phyloP scores from a whole-genome alignment of 2,888 invertebrate genomes.

The Drepanosiphum platanoidis region DNA sequence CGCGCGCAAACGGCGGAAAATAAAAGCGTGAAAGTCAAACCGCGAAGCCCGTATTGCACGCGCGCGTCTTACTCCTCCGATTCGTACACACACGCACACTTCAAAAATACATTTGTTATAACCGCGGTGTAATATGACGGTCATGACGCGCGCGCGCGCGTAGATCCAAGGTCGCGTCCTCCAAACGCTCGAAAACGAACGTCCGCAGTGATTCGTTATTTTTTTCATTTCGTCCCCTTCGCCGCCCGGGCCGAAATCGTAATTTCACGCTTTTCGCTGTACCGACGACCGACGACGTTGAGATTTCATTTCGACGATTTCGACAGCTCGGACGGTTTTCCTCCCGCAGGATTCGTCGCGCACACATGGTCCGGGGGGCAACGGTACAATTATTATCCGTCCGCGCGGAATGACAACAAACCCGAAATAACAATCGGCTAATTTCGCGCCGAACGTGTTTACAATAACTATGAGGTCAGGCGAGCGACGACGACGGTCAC shows the following conservation, averaged over 20 bases:
- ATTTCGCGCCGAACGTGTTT: conserved; percentile 39
- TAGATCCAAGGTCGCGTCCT: conserved; percentile 19
- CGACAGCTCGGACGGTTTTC: too few relatives aligned
- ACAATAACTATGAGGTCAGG: conserved; percentile 21
- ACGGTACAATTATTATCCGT: too few relatives aligned
- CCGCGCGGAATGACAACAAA: too few relatives aligned
- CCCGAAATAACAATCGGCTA: conserved; percentile 33
- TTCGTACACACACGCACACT: too few relatives aligned
- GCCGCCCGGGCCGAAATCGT: neutral
- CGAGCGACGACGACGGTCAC: too few relatives aligned
- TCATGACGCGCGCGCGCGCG: too few relatives aligned
- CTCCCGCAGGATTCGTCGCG: too few relatives aligned
- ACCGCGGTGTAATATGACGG: too few relatives aligned
- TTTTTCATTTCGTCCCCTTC: neutral
- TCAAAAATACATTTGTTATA: too few relatives aligned
- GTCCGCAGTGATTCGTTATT: conserved; percentile 2
- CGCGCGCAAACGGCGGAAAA: neutral
- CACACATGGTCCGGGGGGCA: too few relatives aligned
- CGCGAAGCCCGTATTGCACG: neutral
- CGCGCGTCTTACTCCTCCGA: neutral
- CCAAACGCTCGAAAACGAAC: conserved; percentile 20
- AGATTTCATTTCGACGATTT: too few relatives aligned
- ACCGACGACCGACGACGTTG: neutral
- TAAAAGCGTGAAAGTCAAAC: conserved; percentile 8
- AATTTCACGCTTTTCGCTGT: neutral